Evolutionary conservation across 2,113 vertebrate genomes (phyloP), one percentile per base, ranked within the genome.

Genomic region (Xyrauchen texanus): DNA sequence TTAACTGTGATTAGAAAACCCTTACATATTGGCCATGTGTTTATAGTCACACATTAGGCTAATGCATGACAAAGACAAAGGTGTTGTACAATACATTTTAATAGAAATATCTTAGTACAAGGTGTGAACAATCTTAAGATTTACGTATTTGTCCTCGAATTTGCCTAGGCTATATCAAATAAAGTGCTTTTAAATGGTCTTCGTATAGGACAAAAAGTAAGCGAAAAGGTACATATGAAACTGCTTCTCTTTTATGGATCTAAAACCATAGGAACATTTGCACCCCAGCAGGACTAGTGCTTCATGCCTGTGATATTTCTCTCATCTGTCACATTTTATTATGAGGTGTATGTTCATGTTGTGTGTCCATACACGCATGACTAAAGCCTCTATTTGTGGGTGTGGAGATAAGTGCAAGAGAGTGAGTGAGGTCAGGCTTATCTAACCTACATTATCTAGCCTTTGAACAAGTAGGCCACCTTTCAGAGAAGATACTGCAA

Each of bases 371-470:
- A 72, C 70, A 80, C 15, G 7, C 52, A 73, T 80, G 70, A 80
- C 70, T 67, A 74, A 67, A 67, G 61, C 62, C 53, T 66, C 51
- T 80, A 74, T 66, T 80, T 80, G 74, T 76, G 74, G 62, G 9
- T 66, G 74, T 76, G 61, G 13, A 44, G 34, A 66, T 76, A 76
- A 76, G 74, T 62, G 57, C 45, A 34, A 34, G 21, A 34, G 21
- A 34, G 49, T 65, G 16, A 53, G 74, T 65, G 16, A 53, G 74
- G 74, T 4, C 74, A 15, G 13, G 47, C 62, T 55, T 65, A 76
- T 76, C 70, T 61, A 47, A 6, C 57, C 13, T 15, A 47, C 70
- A 72, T 60, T 72, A 34, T 34, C 15, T 49, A 52, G 7, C 72
- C 4, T n/a, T 75, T 64, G 72, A 64, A 34, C 21, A 34, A 34